These are phyloP conservation scores for Ailurus styani DNA, from an alignment of 2,113 vertebrate genomes.

Conservation along the genomic window DNA sequence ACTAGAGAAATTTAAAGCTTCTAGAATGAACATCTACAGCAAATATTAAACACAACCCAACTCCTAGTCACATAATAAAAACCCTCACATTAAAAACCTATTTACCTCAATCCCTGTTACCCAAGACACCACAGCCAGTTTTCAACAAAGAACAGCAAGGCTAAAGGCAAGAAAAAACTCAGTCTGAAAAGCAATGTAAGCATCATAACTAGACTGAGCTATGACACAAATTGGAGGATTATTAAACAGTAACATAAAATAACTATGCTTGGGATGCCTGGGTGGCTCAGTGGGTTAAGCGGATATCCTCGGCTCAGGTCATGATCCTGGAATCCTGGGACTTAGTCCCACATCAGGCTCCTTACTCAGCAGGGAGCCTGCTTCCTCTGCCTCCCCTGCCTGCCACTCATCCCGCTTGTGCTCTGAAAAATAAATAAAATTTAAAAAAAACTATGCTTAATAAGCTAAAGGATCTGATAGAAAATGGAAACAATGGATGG, in stretches of 20 bases:
- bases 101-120: not conserved
- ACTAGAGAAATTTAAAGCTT: not conserved
- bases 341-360: too few relatives aligned
- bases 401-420: too few relatives aligned
- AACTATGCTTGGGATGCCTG: not conserved
- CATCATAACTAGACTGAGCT: not conserved
- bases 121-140: not conserved
- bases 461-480: not conserved
- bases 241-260: not conserved
- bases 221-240: not conserved
- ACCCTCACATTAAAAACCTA: not conserved
- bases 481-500: not conserved
- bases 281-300: too few relatives aligned
- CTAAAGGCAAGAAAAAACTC: not conserved
- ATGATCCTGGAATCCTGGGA: too few relatives aligned
- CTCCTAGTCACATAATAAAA: not conserved
- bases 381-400: too few relatives aligned
- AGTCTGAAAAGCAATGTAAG: not conserved
- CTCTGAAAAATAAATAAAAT: too few relatives aligned
- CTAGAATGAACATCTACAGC: not conserved
- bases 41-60: not conserved
- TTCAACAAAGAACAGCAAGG: not conserved
- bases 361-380: too few relatives aligned
- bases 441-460: not conserved
- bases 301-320: too few relatives aligned